Base-by-base conservation (phyloP, 2,113 vertebrate species). In the Mastomys coucha region DNA sequence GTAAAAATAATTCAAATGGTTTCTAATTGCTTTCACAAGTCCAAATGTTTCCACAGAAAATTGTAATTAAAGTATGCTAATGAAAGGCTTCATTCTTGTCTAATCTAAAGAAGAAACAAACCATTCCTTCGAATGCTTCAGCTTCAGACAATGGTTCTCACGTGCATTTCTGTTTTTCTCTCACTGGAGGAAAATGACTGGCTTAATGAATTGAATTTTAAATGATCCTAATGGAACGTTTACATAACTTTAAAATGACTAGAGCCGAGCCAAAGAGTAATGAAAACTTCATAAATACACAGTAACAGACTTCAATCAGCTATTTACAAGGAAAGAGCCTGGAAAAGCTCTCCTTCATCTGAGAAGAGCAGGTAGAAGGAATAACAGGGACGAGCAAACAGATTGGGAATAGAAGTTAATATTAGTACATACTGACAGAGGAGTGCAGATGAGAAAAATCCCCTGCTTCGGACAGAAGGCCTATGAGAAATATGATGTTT, bases 21-120 rank as follows among this genome's bases (percentile, higher is more conserved):
- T 97, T 96, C 86, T 96, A 81, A 91, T 94, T 92, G 75, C 26
- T 97, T 97, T 88, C 91, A 92, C 89, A 91, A 97, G 95, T 96
- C 89, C 75, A 88, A 96, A 97, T 92, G 49, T 96, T 97, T 98
- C 91, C 94, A 96, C 92, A 97, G 80, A 95, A 98, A 93, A 95
- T 96, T 97, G 94, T 94, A 60, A 72, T 90, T 93, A 89, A 97
- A 76, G 75, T 80, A 72, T 72, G 26, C 60, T 60, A 77, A 49
- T 63, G 24, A 56, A 91, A 88, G 22, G 58, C 13, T 93, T 60
- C 76, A 63, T 91, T 93, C 31, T 92, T 82, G 53, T 76, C n/a
- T 72, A 78, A 72, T 45, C 91, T 88, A 89, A 91, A 91, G 22
- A 82, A 92, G 88, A 92, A 91, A 42, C n/a, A 91, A 86, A 70